Percentiles rank a stretch among this genome's conserved stretches.
phyloP scores from a whole-genome alignment of 2,797 vertebrate species.

The Steatocranus sp. region DNA sequence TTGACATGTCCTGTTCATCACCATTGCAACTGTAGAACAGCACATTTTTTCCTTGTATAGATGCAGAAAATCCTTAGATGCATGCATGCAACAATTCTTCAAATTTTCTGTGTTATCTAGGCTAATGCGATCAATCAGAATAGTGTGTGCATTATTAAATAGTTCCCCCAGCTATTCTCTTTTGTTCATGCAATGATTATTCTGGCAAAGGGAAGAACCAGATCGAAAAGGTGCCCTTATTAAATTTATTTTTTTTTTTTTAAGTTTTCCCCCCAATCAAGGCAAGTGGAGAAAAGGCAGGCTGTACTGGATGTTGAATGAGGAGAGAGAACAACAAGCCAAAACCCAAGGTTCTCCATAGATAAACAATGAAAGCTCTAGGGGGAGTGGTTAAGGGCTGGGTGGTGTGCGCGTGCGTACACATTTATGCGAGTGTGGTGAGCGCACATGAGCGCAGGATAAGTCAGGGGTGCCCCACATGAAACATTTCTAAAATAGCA shows the following conservation, averaged over 20 bases:
- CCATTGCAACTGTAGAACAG: not conserved
- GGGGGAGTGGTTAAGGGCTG: conserved; percentile 28
- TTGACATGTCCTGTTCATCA: conserved; percentile 13
- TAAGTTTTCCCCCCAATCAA: conserved; percentile 35
- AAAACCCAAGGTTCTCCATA: conserved; percentile 60
- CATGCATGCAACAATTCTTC: not conserved
- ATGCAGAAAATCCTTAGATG: not conserved
- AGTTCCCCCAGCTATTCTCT: not conserved
- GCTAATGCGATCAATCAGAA: not conserved
- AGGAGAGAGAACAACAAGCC: conserved; percentile 65
- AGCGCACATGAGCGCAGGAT: not conserved
- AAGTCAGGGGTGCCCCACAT: conserved; percentile 23
- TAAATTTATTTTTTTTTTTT: too few species aligned
- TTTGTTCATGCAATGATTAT: conserved; percentile 18
- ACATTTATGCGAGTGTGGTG: not conserved
- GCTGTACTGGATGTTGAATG: conserved; percentile 58
- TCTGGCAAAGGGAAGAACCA: not conserved
- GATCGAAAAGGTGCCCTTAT: conserved; percentile 10
- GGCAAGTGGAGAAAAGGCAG: conserved; percentile 56
- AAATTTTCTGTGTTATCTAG: not conserved
- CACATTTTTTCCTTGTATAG: not conserved
- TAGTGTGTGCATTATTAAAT: not conserved
- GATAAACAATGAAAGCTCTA: conserved; percentile 64
- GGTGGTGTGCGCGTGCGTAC: not conserved
- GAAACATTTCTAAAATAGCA: conserved; percentile 73